A percentile compares a stretch with the other conserved stretches of the same genome.
Evolutionary conservation across 2,888 invertebrate species (phyloP).

Genomic region (Orthonychiurus folsomi): DNA sequence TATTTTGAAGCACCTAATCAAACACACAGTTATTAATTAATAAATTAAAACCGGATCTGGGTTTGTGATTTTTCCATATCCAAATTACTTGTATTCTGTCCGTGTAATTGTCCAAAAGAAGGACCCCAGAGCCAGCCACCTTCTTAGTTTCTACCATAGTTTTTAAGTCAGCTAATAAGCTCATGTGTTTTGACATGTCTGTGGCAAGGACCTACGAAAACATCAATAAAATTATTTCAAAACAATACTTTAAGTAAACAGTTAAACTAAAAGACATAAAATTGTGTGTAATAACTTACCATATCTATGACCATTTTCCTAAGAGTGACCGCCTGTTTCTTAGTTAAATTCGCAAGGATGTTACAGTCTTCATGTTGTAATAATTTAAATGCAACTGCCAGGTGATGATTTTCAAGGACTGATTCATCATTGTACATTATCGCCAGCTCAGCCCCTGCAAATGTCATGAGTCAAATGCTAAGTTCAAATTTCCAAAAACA

Average conservation of each 20-base stretch:
- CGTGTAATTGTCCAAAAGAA: constrained; percentile 95
- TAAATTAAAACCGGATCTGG: too few species aligned
- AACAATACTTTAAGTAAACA: constrained; percentile 15
- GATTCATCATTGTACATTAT: constrained; percentile 99
- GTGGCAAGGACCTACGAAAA: too few species aligned
- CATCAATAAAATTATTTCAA: too few species aligned
- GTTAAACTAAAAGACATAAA: too few species aligned
- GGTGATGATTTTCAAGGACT: constrained; percentile 96
- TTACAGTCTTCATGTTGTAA: constrained; percentile 90
- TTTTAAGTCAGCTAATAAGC: constrained; percentile 91
- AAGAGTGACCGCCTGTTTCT: constrained; percentile 92
- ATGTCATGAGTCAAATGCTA: constrained; percentile 49
- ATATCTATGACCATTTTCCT: constrained; percentile 99
- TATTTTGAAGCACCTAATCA: constrained; percentile 84
- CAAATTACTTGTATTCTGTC: constrained; percentile 86
- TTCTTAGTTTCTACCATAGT: constrained; percentile 99
- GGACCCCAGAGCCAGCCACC: constrained; percentile 74
- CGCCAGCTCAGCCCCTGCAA: constrained; percentile 89
- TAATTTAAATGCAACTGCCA: constrained; percentile 97
- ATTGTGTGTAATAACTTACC: too few species aligned
- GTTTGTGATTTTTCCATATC: too few species aligned
- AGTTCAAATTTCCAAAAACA: constrained; percentile 5
- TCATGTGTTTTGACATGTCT: constrained; percentile 99
- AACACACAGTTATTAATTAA: too few species aligned
- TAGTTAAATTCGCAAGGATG: constrained; percentile 86